Evolutionary conservation across 92 coral and sea anemone species (phyloP), one percentile per base, ranked within the genome.

Genomic region (Pocillopora grandis): DNA sequence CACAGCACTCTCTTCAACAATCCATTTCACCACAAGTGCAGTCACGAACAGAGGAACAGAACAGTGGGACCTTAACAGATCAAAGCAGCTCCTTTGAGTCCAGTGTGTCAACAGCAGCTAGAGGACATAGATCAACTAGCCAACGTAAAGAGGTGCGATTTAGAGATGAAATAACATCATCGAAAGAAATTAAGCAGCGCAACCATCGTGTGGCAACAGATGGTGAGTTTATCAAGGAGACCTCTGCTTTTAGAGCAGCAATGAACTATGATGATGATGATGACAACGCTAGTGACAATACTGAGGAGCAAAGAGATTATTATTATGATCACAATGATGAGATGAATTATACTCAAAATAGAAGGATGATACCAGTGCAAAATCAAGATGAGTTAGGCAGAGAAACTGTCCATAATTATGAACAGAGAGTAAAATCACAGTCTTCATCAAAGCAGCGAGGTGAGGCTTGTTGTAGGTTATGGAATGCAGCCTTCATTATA

Each of bases 191-290:
- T 2, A 60, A 66, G 37, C 63, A 35, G 65, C 52, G 76, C 68
- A 74, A 80, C 65, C 77, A 55, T 80, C 81, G 67, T 58, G 23
- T 17, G 21, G 88, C 61, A 36, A 71, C 82, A 60, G 89, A 66
- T 49, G 90, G 95, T 68, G 95, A 90, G 85, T 94, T 94, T 90
- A 87, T 94, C 58, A 78, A 84, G 81, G 98, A 94, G 75, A 94
- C 98, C n/a, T 87, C 82, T 79, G 98, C 98, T 16, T 83, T 94
- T 57, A 82, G 98, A 85, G 98, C 98, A 18, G 98, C 98, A 5
- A 94, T 94, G 98, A 89, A 92, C 49, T 94, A 94, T 90, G 91
- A 82, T 8, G 83, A 83, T 74, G 61, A 82, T 37, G 49, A 36
- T 78, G 82, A 78, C 31, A 68, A 42, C 33, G 57, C 71, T 83